Conservation (phyloP, 2,888 invertebrate species). For the Koerneria pararmatus region DNA sequence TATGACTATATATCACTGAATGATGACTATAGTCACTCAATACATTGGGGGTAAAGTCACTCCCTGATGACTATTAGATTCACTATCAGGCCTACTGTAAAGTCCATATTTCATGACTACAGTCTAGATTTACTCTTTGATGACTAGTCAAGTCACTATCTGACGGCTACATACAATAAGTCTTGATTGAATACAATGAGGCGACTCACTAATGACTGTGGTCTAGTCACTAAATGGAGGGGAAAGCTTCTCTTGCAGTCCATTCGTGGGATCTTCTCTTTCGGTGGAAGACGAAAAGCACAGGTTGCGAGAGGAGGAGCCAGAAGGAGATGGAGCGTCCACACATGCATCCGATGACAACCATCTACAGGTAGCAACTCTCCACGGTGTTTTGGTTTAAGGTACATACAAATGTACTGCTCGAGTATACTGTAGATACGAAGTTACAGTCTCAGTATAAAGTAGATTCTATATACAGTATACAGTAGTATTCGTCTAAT, state of each 20-base stretch:
- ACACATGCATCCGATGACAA: slow-evolving; percentile 32
- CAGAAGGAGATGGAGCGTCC: background rate
- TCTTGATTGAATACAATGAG: background rate
- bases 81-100: no score
- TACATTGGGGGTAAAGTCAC: background rate
- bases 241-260: no score
- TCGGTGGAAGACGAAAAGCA: slow-evolving; percentile 19
- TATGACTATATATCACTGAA: no score
- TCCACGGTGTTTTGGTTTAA: no score
- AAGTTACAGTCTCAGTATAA: background rate
- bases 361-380: slow-evolving; percentile 24
- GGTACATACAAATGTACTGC: no score
- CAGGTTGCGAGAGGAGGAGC: background rate
- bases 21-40: no score
- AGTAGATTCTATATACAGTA: background rate
- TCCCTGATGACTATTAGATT: background rate
- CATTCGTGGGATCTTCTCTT: slow-evolving; percentile 36
- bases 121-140: no score
- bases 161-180: background rate
- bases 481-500: background rate
- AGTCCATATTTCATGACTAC: no score
- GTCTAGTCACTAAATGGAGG: no score
- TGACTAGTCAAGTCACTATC: slow-evolving; percentile 7
- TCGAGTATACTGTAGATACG: slow-evolving; percentile 16
- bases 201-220: no score